A percentile compares a stretch with the other conserved stretches of the same genome.
phyloP scores from a whole-genome alignment of 2,113 vertebrate species.

The Sinocyclocheilus maitianheensis region DNA sequence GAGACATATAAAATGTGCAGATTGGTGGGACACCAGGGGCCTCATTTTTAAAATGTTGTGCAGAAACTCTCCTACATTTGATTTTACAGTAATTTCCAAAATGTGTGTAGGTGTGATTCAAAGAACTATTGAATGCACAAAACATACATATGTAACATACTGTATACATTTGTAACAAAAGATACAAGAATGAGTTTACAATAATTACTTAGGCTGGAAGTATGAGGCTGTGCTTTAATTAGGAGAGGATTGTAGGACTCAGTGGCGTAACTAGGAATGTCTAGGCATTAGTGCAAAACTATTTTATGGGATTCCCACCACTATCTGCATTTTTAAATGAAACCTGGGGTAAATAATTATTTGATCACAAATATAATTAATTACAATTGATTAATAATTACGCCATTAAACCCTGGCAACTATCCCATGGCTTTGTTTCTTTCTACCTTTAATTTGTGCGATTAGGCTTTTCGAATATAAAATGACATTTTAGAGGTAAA shows the following conservation, averaged over 20 bases:
- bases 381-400: no score
- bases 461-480: no score
- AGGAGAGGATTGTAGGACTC: background rate
- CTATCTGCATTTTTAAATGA: background rate
- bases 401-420: no score
- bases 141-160: no score
- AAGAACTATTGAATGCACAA: no score
- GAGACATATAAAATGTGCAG: background rate
- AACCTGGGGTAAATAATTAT: background rate
- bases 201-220: background rate
- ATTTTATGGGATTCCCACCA: background rate
- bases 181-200: background rate
- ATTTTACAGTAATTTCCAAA: no score
- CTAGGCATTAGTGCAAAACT: background rate
- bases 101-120: no score
- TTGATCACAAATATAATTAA: no score
- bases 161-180: background rate
- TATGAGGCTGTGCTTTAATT: background rate
- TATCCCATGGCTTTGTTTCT: no score
- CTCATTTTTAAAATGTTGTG: no score
- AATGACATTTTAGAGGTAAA: background rate
- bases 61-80: no score
- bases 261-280: slow-evolving; percentile 1
- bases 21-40: background rate
- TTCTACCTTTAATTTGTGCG: no score